phyloP scores from a whole-genome alignment of 2,113 vertebrate species.

The Petroica traversi region DNA sequence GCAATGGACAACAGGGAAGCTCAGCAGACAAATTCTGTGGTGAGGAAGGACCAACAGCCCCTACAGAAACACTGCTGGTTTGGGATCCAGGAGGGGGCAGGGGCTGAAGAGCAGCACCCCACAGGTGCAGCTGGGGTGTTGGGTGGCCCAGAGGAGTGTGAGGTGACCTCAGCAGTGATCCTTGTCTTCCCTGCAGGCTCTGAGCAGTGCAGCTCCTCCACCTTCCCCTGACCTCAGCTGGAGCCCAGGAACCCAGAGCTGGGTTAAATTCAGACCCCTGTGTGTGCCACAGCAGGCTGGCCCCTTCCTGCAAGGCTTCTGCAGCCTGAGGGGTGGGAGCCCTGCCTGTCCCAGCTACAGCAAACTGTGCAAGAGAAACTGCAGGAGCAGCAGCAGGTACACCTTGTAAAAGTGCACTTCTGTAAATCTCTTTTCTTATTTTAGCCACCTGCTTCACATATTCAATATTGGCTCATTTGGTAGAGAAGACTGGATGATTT shows the following conservation, averaged over 20 bases:
- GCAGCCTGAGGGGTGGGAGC: not conserved
- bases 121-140: rapidly evolving
- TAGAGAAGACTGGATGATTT: not conserved
- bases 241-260: rapidly evolving
- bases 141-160: not conserved
- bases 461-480: not conserved
- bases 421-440: not conserved
- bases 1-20: not conserved
- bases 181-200: not conserved
- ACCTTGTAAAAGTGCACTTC: not conserved
- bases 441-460: not conserved
- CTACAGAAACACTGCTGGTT: not conserved
- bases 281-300: rapidly evolving
- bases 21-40: rapidly evolving
- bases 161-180: rapidly evolving
- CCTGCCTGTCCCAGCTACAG: not conserved
- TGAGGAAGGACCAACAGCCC: not conserved
- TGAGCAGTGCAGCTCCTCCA: not conserved
- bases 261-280: not conserved
- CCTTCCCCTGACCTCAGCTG: not conserved
- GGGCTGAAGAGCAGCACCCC: not conserved
- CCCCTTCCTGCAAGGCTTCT: rapidly evolving
- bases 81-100: not conserved
- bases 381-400: not conserved
- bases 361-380: not conserved